These are phyloP conservation scores for Erebia aethiops DNA, from an alignment of 2,888 invertebrate genomes.

Conservation along the genomic window DNA sequence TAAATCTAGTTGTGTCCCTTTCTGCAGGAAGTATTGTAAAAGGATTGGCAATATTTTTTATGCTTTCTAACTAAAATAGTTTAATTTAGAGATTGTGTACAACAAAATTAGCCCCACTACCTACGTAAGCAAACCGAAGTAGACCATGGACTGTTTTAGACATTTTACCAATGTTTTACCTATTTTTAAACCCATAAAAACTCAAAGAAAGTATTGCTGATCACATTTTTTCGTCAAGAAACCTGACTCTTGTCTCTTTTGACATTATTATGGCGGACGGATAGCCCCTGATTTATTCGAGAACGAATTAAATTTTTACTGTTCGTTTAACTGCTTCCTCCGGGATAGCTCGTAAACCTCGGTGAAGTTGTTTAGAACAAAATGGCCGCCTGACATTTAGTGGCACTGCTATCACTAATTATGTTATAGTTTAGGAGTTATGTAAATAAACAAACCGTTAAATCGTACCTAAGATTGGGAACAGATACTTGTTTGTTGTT, in stretches of 20 bases:
- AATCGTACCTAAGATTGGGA: constrained; percentile 44
- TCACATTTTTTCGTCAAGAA: constrained; percentile 8
- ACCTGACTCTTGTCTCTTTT: constrained; percentile 43
- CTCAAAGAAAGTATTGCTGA: neutral
- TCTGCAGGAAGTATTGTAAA: too few species aligned
- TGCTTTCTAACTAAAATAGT: too few species aligned
- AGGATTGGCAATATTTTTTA: too few species aligned
- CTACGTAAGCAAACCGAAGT: too few species aligned
- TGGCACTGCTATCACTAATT: constrained; percentile 44
- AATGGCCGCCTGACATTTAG: constrained; percentile 44
- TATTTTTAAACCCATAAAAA: neutral
- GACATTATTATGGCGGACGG: constrained; percentile 50
- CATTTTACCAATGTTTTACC: neutral
- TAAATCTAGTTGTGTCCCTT: too few species aligned
- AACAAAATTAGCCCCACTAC: too few species aligned
- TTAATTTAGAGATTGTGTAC: too few species aligned
- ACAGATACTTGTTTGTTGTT: constrained; percentile 25
- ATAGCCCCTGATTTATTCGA: constrained; percentile 46
- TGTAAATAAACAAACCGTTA: constrained; percentile 66
- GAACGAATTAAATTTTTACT: constrained; percentile 61
- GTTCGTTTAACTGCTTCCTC: constrained; percentile 69
- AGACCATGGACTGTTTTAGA: neutral
- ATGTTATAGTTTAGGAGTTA: constrained; percentile 51
- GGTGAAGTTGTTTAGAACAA: constrained; percentile 44
- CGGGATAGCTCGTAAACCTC: constrained; percentile 51